Percentiles rank a stretch among this genome's conserved stretches.
These are phyloP conservation scores for Drosophila tripunctata DNA, from an alignment of 2,888 invertebrate genomes.

Conservation along the genomic window DNA sequence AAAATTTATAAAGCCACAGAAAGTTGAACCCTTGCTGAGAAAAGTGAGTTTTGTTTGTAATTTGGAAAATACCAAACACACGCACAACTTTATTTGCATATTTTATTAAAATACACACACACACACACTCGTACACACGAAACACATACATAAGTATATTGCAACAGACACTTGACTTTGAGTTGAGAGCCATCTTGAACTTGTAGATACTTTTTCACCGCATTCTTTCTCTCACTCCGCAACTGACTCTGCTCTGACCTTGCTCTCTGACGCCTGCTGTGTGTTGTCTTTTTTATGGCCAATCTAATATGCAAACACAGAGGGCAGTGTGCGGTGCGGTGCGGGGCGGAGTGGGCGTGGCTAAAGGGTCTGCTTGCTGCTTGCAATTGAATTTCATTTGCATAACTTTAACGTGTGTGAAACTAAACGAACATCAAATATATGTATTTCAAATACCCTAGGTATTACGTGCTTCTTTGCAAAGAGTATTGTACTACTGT, in stretches of 20 bases:
- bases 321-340: slow-evolving; percentile 27
- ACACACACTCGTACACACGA: slow-evolving; percentile 5
- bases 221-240: not conserved
- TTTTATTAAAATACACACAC: slow-evolving; percentile 62
- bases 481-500: not conserved
- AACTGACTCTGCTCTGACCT: slow-evolving; percentile 30
- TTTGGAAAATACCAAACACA: slow-evolving; percentile 52
- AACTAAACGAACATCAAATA: slow-evolving; percentile 53
- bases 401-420: slow-evolving; percentile 63
- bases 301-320: slow-evolving; percentile 76
- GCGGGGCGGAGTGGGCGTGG: slow-evolving; percentile 33
- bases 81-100: slow-evolving; percentile 69
- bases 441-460: slow-evolving; percentile 43
- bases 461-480: not conserved
- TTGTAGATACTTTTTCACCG: slow-evolving; percentile 20
- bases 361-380: slow-evolving; percentile 11
- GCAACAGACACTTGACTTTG: slow-evolving; percentile 62
- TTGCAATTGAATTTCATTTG: slow-evolving; percentile 69
- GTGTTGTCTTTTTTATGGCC: slow-evolving; percentile 67
- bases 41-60: slow-evolving; percentile 55
- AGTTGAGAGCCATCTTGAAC: slow-evolving; percentile 38
- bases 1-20: slow-evolving; percentile 40
- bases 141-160: not conserved
- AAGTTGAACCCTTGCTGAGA: slow-evolving; percentile 54
- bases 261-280: slow-evolving; percentile 29